A percentile compares a stretch with the other conserved stretches of the same genome.
These are phyloP conservation scores for Cebus imitator DNA, from an alignment of 2,113 vertebrate species.

Conservation along the genomic window DNA sequence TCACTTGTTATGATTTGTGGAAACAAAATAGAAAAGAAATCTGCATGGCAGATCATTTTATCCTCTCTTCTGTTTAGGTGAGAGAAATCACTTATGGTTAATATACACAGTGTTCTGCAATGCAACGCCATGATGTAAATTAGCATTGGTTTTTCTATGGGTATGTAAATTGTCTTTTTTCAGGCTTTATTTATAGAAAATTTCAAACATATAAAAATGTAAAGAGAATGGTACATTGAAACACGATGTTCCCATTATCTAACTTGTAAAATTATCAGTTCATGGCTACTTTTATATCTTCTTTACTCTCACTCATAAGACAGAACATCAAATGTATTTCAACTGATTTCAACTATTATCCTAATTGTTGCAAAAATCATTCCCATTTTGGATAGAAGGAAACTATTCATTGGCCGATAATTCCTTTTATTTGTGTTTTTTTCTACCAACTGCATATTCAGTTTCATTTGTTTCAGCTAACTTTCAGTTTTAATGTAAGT, in stretches of 20 bases:
- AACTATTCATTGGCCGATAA: background rate
- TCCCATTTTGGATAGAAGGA: background rate
- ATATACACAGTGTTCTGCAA: background rate
- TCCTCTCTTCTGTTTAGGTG: background rate
- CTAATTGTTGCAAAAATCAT: background rate
- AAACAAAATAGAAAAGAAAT: slow-evolving; percentile 20
- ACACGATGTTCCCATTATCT: background rate
- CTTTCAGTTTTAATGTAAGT: background rate
- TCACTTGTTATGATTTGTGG: background rate
- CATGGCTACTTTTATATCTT: background rate
- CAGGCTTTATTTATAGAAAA: background rate
- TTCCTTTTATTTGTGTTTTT: background rate
- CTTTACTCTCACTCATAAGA: background rate
- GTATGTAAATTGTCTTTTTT: background rate
- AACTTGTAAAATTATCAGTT: background rate
- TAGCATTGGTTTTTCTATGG: background rate
- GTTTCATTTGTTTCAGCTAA: background rate
- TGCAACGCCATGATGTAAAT: background rate
- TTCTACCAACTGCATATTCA: background rate
- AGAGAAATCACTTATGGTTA: slow-evolving; percentile 1
- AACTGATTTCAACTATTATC: background rate
- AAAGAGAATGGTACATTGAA: slow-evolving; percentile 10
- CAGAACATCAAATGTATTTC: background rate
- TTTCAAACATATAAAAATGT: background rate
- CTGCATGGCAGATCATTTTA: slow-evolving; percentile 12